Evolutionary conservation across 2,888 invertebrate species (phyloP).

Genomic region (Drosophila testacea): DNA sequence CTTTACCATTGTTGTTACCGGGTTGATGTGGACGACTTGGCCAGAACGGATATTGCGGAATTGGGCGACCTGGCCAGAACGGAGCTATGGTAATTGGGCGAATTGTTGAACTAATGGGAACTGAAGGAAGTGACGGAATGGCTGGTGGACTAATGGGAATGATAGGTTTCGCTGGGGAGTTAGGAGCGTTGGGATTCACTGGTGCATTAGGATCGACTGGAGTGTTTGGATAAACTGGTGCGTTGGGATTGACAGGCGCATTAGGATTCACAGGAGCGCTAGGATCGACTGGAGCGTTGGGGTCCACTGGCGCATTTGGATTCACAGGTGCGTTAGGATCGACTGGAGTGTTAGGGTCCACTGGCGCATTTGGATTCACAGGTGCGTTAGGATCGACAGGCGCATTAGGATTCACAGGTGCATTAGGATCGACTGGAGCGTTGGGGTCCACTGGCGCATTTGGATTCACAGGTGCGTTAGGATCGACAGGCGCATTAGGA

Average conservation of each 20-base stretch:
- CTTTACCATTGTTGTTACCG: constrained; percentile 24
- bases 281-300: constrained; percentile 33
- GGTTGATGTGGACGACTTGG: constrained; percentile 37
- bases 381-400: constrained; percentile 31
- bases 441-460: constrained; percentile 26
- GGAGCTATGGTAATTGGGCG: constrained; percentile 38
- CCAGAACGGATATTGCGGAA: constrained; percentile 36
- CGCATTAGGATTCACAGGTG: constrained; percentile 19
- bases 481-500: constrained; percentile 33
- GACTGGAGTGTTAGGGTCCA: constrained; percentile 16
- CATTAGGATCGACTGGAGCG: constrained; percentile 6
- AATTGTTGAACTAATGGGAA: constrained; percentile 16
- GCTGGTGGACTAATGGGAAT: constrained; percentile 26
- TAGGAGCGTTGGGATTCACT: constrained; percentile 23
- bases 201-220: constrained; percentile 26
- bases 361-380: constrained; percentile 27
- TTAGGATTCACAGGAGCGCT: constrained; percentile 36
- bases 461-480: constrained; percentile 32
- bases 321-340: constrained; percentile 36
- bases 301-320: constrained; percentile 37
- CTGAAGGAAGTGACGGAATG: constrained; percentile 32
- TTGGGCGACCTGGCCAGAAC: not conserved
- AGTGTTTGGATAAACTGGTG: constrained; percentile 13
- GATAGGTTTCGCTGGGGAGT: constrained; percentile 24
- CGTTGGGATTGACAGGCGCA: constrained; percentile 24